Conservation (phyloP, 1,140 invertebrate genomes). For the Alviniconcha marisindica region DNA sequence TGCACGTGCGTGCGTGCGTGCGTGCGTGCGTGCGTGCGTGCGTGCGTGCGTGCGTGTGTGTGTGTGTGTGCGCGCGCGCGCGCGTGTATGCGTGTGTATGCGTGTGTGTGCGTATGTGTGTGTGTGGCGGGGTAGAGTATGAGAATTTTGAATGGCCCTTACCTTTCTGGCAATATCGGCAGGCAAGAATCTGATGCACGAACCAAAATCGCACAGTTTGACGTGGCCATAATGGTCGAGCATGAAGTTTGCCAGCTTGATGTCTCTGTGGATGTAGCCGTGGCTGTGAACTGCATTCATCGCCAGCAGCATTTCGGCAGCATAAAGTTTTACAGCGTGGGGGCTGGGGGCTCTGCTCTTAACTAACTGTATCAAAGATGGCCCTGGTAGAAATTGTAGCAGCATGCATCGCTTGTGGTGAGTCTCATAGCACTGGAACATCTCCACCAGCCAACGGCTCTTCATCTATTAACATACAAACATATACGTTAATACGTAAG, state of each 20-base stretch:
- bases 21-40: not conserved
- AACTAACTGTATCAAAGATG: not conserved
- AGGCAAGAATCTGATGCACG: slow-evolving; percentile 17
- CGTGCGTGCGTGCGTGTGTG: slow-evolving; percentile 13
- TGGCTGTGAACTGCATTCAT: not conserved
- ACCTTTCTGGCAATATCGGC: not conserved
- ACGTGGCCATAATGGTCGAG: not conserved
- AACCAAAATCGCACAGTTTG: slow-evolving; percentile 27
- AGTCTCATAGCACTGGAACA: slow-evolving; percentile 9
- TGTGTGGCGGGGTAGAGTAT: not conserved
- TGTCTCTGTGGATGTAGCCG: slow-evolving; percentile 38
- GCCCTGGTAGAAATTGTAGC: slow-evolving; percentile 17
- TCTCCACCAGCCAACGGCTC: slow-evolving; percentile 30
- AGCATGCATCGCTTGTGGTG: not conserved
- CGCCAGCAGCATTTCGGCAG: slow-evolving; percentile 26
- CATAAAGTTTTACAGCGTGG: not conserved
- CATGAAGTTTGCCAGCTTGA: slow-evolving; percentile 36
- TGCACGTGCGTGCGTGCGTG: slow-evolving; percentile 3
- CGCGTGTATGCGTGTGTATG: not conserved
- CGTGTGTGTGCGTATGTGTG: not conserved
- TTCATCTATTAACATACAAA: no score
- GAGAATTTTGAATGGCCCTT: not conserved
- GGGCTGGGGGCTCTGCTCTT: not conserved
- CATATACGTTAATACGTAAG: no score
- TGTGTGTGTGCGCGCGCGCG: slow-evolving; percentile 9